Percentiles rank a stretch among this genome's conserved stretches.
Evolutionary conservation across 2,888 invertebrate genomes (phyloP).

Genomic region (Aromia moschata): DNA sequence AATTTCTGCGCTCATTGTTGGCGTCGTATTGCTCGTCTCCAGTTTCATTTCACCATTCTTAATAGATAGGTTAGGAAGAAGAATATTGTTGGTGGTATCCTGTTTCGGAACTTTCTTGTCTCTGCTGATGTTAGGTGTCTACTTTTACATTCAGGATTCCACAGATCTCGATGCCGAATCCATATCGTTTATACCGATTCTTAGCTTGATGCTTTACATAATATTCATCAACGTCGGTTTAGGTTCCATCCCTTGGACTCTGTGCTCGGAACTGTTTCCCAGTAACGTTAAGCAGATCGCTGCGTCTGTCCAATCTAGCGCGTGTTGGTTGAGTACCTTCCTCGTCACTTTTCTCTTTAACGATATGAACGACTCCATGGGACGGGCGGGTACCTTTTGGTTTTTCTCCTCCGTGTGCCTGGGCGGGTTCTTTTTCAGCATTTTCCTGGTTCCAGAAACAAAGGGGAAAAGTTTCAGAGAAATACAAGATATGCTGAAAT

Average conservation of each 20-base stretch:
- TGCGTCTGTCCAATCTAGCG: slow-evolving; percentile 76
- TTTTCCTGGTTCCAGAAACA: slow-evolving; percentile 42
- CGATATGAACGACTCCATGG: slow-evolving; percentile 66
- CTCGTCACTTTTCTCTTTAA: slow-evolving; percentile 76
- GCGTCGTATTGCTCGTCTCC: slow-evolving; percentile 76
- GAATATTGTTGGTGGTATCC: slow-evolving; percentile 75
- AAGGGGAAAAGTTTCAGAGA: slow-evolving; percentile 45
- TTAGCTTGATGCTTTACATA: slow-evolving; percentile 77
- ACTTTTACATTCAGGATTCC: slow-evolving; percentile 66
- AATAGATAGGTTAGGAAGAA: slow-evolving; percentile 79
- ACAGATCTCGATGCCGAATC: slow-evolving; percentile 56
- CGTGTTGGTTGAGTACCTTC: slow-evolving; percentile 79
- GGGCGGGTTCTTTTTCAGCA: slow-evolving; percentile 74
- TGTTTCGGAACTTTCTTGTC: slow-evolving; percentile 72
- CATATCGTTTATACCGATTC: slow-evolving; percentile 76
- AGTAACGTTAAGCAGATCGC: slow-evolving; percentile 64
- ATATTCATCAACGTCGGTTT: slow-evolving; percentile 68
- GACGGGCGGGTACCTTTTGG: slow-evolving; percentile 74
- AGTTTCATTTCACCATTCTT: slow-evolving; percentile 77
- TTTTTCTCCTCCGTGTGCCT: slow-evolving; percentile 71
- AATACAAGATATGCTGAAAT: slow-evolving; percentile 39
- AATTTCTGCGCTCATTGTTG: slow-evolving; percentile 78
- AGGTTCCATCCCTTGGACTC: slow-evolving; percentile 81
- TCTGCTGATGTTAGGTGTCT: slow-evolving; percentile 65
- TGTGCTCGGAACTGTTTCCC: slow-evolving; percentile 83